Conservation (phyloP, 2,888 invertebrate genomes). For the Noctuana brunneofusca region DNA sequence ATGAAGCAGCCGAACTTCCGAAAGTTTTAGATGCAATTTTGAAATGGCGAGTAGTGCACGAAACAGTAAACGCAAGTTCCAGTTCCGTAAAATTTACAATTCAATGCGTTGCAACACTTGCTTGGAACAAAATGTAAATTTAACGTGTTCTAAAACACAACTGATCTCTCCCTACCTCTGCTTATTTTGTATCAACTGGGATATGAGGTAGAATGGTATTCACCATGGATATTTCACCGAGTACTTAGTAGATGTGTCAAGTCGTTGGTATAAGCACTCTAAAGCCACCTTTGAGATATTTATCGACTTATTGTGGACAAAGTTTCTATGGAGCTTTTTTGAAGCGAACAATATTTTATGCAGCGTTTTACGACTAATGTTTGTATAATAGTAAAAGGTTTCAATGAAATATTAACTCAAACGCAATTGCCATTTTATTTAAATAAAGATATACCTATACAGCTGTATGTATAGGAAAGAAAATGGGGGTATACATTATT, state of each 20-base stretch:
- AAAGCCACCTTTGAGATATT: too few species aligned
- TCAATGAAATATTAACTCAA: too few species aligned
- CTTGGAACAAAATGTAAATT: conserved; percentile 22
- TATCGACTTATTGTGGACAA: too few species aligned
- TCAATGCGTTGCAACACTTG: conserved; percentile 26
- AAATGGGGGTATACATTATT: conserved; percentile 19
- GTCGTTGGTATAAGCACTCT: too few species aligned
- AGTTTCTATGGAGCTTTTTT: too few species aligned
- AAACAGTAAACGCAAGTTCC: conserved; percentile 8
- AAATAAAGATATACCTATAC: too few species aligned
- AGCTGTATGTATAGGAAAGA: not conserved
- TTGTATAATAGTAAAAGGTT: too few species aligned
- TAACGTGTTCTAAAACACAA: not conserved
- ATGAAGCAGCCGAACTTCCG: not conserved
- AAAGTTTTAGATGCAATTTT: not conserved
- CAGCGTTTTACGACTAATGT: too few species aligned
- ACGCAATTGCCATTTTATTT: too few species aligned
- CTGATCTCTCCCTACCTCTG: not conserved
- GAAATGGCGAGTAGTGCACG: not conserved
- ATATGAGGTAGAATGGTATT: not conserved
- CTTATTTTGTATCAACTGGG: not conserved
- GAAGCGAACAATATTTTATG: too few species aligned
- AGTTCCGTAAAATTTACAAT: conserved; percentile 25
- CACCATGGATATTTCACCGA: too few species aligned
- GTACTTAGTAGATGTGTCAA: too few species aligned